Conservation (phyloP, 2,888 invertebrate genomes). For the Ptilodon capucinus region DNA sequence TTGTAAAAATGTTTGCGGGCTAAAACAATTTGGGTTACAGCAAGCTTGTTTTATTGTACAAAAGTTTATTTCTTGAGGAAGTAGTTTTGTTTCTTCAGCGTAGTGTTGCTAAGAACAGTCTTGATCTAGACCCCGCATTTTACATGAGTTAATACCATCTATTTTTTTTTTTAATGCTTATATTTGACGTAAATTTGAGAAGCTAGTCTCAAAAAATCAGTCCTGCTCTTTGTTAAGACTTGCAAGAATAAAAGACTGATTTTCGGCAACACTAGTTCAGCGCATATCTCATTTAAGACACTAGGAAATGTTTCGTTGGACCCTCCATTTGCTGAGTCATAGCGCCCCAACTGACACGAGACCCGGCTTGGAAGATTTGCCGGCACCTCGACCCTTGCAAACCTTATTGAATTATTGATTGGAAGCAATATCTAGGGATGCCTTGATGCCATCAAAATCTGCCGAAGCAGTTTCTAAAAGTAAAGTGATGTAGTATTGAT, state of each 20-base stretch:
- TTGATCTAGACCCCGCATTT: too few species aligned
- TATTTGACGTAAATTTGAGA: too few species aligned
- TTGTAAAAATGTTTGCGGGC: background rate
- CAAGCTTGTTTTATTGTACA: background rate
- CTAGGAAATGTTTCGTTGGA: background rate
- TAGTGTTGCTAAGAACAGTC: too few species aligned
- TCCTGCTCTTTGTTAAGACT: too few species aligned
- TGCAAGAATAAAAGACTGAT: too few species aligned
- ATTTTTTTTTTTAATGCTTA: too few species aligned
- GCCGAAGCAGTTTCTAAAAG: background rate
- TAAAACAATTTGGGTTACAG: background rate
- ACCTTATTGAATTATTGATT: constrained; percentile 1
- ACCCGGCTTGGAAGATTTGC: background rate
- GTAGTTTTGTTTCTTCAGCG: background rate
- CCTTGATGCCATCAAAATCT: background rate
- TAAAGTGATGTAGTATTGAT: too few species aligned
- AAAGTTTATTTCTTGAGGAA: background rate
- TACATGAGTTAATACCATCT: too few species aligned
- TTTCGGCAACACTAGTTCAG: too few species aligned
- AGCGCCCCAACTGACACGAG: background rate
- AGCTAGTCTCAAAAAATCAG: too few species aligned
- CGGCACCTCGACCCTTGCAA: background rate
- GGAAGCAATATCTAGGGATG: background rate
- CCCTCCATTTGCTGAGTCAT: background rate
- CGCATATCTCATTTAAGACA: background rate